Evolutionary conservation across 2,797 vertebrate genomes (phyloP).

Genomic region (Poeciliopsis turneri): DNA sequence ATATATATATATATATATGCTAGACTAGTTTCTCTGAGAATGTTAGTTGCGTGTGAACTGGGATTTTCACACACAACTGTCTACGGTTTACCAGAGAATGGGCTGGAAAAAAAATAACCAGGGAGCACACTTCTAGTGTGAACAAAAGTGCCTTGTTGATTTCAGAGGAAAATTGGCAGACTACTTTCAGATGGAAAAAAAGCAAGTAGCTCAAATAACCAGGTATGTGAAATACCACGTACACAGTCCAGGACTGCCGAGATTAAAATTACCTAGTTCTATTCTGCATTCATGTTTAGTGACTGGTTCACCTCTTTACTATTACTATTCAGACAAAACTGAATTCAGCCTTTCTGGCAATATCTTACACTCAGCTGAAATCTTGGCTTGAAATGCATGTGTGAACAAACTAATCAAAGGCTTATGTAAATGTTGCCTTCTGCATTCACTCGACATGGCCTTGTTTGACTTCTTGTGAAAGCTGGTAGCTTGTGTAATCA

Average conservation of each 20-base stretch:
- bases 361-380: constrained; percentile 56
- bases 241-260: neutral
- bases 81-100: neutral
- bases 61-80: neutral
- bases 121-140: neutral
- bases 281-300: neutral
- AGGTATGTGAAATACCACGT: neutral
- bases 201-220: neutral
- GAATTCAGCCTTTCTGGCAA: constrained; percentile 64
- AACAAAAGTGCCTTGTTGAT: neutral
- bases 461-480: constrained; percentile 42
- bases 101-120: neutral
- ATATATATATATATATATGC: neutral
- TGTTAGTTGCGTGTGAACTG: neutral
- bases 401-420: constrained; percentile 40
- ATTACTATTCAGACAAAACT: neutral
- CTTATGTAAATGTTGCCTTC: neutral
- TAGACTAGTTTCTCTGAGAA: neutral
- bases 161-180: neutral
- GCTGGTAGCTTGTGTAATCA: constrained; percentile 42
- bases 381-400: constrained; percentile 62
- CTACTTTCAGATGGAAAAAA: neutral
- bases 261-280: neutral
- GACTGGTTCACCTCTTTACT: too few species aligned
- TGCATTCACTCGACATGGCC: constrained; percentile 16